These are phyloP conservation scores for Ameiurus melas DNA, from an alignment of 2,113 vertebrate species.

Conservation along the genomic window DNA sequence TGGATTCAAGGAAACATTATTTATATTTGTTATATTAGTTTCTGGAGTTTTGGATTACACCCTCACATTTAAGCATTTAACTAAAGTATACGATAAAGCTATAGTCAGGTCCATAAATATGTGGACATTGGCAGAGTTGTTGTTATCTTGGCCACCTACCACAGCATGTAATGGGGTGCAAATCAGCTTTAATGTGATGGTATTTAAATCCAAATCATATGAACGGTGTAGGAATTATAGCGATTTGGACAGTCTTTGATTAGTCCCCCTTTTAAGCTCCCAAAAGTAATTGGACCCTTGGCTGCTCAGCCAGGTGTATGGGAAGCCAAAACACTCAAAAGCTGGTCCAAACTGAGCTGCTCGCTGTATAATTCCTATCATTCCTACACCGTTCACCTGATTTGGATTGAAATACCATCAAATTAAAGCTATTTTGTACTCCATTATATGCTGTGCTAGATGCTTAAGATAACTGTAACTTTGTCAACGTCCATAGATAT, in stretches of 20 bases:
- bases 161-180: neutral
- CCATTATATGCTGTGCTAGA: neutral
- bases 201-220: neutral
- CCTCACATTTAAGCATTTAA: neutral
- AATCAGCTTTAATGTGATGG: neutral
- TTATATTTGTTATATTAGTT: neutral
- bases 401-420: neutral
- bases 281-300: neutral
- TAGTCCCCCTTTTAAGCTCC: neutral
- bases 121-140: neutral
- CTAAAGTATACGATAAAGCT: neutral
- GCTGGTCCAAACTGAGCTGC: too few relatives aligned
- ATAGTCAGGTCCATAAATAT: neutral
- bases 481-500: neutral
- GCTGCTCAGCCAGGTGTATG: neutral
- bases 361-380: neutral
- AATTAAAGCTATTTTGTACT: neutral
- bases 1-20: neutral
- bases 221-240: neutral
- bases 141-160: neutral
- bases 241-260: neutral
- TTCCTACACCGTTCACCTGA: neutral
- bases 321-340: too few relatives aligned
- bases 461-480: neutral
- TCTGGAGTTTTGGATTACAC: neutral